Evolutionary conservation across 2,888 invertebrate genomes (phyloP).

Genomic region (Oscheius sp.): DNA sequence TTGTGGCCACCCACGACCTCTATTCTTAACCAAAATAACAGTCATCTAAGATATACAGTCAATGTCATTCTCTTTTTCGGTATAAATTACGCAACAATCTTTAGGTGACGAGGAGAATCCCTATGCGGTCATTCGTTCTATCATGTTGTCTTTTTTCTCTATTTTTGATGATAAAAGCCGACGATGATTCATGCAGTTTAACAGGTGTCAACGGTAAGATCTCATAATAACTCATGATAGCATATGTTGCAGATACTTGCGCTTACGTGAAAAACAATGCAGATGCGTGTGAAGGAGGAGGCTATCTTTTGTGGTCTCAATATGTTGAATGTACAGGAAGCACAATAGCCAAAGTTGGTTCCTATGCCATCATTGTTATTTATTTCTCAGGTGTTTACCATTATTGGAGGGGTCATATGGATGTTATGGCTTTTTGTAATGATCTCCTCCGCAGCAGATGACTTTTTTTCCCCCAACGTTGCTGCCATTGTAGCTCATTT

Average conservation of each 20-base stretch:
- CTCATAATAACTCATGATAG: not conserved
- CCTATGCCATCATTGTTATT: too few species aligned
- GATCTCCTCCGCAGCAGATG: conserved; percentile 63
- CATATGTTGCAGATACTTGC: conserved; percentile 34
- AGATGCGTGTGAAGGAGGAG: conserved; percentile 64
- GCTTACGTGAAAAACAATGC: conserved; percentile 49
- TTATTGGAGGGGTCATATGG: conserved; percentile 44
- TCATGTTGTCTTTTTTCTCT: too few species aligned
- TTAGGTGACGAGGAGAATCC: conserved; percentile 6
- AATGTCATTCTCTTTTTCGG: not conserved
- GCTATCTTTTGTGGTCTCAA: conserved; percentile 58
- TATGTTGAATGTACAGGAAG: conserved; percentile 52
- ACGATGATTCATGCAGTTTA: conserved; percentile 1
- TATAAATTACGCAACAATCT: not conserved
- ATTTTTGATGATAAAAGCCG: too few species aligned
- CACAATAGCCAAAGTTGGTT: conserved; percentile 34
- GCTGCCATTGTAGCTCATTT: conserved; percentile 72
- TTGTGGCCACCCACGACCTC: too few species aligned
- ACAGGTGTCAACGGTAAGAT: not conserved
- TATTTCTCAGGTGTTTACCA: conserved; percentile 35
- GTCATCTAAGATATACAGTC: too few species aligned
- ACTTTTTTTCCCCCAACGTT: conserved; percentile 71
- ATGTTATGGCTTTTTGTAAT: conserved; percentile 58
- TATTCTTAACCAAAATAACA: too few species aligned
- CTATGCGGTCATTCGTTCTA: conserved; percentile 1